Evolutionary conservation across 1,140 invertebrate genomes (phyloP).

Genomic region (Caerostris extrusa): DNA sequence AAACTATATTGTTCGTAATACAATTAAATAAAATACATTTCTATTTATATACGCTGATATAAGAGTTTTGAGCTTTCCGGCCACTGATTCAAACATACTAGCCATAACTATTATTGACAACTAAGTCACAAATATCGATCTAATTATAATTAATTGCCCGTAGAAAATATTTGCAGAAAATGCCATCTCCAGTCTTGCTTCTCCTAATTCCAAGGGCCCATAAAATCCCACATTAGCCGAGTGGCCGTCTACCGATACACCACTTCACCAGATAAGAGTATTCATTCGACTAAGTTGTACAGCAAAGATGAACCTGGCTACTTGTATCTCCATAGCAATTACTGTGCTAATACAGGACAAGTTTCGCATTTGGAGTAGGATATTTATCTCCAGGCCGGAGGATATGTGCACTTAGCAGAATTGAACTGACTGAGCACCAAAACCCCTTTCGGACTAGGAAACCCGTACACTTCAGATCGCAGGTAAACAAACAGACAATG

Average conservation of each 20-base stretch:
- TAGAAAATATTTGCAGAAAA: background rate
- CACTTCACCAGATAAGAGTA: conserved; percentile 31
- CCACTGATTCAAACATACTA: no score
- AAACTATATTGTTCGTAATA: no score
- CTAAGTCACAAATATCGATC: background rate
- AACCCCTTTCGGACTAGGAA: background rate
- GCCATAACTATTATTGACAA: no score
- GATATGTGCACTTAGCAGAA: conserved; percentile 70
- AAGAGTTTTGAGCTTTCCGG: no score
- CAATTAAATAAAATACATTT: no score
- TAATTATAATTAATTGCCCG: background rate
- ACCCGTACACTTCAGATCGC: background rate
- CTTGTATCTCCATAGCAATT: conserved; percentile 56
- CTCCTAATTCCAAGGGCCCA: background rate
- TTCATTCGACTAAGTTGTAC: conserved; percentile 34
- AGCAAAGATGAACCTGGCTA: background rate
- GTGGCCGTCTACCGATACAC: background rate
- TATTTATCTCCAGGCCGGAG: conserved; percentile 45
- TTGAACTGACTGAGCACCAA: conserved; percentile 53
- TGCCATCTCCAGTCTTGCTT: background rate
- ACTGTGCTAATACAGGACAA: conserved; percentile 72
- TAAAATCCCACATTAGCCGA: conserved; percentile 18
- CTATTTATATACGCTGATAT: no score
- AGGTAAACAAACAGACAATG: conserved; percentile 75
- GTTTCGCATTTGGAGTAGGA: conserved; percentile 62